Conservation (phyloP, 2,113 vertebrate genomes). For the Gracilinanus agilis region DNA sequence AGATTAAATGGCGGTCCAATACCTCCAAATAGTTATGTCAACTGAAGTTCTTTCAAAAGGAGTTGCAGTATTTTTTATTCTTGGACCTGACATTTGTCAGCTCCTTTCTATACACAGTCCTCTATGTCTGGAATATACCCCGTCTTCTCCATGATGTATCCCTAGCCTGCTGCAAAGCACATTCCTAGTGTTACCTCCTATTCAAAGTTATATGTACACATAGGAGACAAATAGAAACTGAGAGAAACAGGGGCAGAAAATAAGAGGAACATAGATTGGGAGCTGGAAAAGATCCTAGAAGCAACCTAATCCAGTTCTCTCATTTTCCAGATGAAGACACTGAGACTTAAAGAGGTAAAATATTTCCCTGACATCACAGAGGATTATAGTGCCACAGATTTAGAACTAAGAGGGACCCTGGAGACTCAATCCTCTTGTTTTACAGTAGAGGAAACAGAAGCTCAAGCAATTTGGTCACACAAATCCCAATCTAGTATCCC, state of each 20-base stretch:
- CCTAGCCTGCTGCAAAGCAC: not conserved
- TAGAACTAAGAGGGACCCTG: not conserved
- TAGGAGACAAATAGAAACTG: not conserved
- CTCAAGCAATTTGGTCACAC: rapidly evolving
- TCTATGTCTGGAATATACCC: not conserved
- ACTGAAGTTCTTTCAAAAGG: not conserved
- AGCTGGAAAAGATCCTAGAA: not conserved
- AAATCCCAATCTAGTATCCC: rapidly evolving
- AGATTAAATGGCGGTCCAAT: not conserved
- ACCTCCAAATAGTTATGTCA: not conserved
- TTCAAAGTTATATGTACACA: not conserved
- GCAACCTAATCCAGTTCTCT: not conserved
- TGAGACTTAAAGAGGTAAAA: not conserved
- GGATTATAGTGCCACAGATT: not conserved
- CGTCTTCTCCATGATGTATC: not conserved
- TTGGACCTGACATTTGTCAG: not conserved
- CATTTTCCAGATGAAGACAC: not conserved
- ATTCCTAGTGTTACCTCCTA: not conserved
- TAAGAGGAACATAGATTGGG: not conserved
- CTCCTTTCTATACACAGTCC: not conserved
- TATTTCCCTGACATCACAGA: not conserved
- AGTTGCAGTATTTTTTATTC: not conserved
- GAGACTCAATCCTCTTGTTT: not conserved
- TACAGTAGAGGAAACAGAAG: not conserved
- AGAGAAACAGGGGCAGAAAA: not conserved